Percentiles rank a stretch among this genome's conserved stretches.
Conservation (phyloP, 1,140 invertebrate genomes). For the Brachionus rubens region DNA sequence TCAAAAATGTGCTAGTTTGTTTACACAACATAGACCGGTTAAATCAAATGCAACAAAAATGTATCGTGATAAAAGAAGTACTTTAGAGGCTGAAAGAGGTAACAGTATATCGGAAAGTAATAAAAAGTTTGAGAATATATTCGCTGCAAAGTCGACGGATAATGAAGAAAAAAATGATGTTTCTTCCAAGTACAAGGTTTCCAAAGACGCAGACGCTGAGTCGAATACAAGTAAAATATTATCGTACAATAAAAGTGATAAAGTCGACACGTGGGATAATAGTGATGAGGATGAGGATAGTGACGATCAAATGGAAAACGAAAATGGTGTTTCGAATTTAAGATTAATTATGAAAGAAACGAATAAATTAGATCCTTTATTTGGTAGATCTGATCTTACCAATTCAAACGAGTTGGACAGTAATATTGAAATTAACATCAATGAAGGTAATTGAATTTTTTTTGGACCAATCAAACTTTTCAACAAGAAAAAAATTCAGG, state of each 20-base stretch:
- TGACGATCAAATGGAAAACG: constrained; percentile 5
- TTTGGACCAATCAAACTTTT: background rate
- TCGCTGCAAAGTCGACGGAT: background rate
- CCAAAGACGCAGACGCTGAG: constrained; percentile 1
- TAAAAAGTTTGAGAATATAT: constrained; percentile 26
- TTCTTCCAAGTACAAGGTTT: background rate
- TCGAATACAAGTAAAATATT: constrained; percentile 32
- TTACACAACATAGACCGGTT: constrained; percentile 17
- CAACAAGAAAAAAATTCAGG: background rate
- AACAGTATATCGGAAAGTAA: background rate
- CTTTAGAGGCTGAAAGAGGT: background rate
- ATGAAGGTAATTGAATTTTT: constrained; percentile 12
- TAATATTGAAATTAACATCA: constrained; percentile 34
- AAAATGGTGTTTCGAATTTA: background rate
- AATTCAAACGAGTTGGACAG: constrained; percentile 18
- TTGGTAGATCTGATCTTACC: background rate
- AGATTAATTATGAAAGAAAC: constrained; percentile 9
- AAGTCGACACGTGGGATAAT: constrained; percentile 18
- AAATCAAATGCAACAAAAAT: constrained; percentile 1
- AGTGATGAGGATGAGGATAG: constrained; percentile 27
- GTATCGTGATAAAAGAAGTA: background rate
- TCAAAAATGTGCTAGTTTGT: constrained; percentile 6
- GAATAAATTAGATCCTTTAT: constrained; percentile 29
- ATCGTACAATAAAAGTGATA: background rate
- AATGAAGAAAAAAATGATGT: background rate